Evolutionary conservation across 1,140 invertebrate species (phyloP), one percentile per base, ranked within the genome.

Genomic region (Papilio machaon): DNA sequence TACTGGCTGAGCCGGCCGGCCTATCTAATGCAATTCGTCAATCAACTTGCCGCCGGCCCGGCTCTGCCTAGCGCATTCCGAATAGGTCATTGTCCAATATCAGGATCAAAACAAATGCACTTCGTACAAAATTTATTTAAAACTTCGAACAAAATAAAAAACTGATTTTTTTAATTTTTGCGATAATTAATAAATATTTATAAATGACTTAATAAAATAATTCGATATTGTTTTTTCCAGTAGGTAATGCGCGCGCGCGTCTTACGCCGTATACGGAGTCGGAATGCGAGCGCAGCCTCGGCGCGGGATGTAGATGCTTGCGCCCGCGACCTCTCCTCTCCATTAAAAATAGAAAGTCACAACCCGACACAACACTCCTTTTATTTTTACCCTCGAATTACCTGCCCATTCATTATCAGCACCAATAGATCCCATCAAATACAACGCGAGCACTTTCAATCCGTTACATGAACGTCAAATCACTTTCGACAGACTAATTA

Each of bases 341-440:
- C 87, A 91, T 91, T 93, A 93, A 94, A 94, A 94, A 94, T 94
- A 94, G 93, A 94, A 94, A 94, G 93, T 90, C 84, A 85, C 85
- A 92, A 92, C 91, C 91, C 87, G 90, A 82, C 85, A 88, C 87
- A 90, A 35, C 88, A 91, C 88, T 90, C 91, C 90, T 92, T 89
- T 92, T 90, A 91, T 92, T 93, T 94, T 92, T 91, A 91, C 89
- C 91, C 91, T 88, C 77, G 82, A 82, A 84, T 89, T 86, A 91
- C 86, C 87, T 85, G 81, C 86, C 86, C 83, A 94, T 92, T 92
- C 82, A 93, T 92, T 92, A 91, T 89, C 87, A 84, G 81, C 78
- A 84, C 75, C 85, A 77, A 87, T 87, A 84, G 87, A 91, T 91
- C 86, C 81, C 80, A 84, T 86, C 84, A 81, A 82, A 88, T 82